Conservation (phyloP, 2,888 invertebrate genomes). For the Anoplius nigerrimus region DNA sequence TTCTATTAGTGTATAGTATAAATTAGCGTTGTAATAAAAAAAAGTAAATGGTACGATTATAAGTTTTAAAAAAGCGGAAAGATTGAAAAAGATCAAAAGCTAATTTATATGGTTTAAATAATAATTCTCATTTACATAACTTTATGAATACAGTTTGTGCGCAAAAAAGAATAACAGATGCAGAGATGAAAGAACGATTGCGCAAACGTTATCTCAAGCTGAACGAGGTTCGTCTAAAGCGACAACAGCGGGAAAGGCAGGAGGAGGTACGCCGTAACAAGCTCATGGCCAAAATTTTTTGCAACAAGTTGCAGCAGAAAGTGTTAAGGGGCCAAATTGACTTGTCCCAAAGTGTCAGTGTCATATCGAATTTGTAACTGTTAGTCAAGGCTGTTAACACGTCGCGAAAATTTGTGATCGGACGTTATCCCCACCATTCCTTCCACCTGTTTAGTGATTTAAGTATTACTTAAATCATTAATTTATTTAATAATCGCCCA, state of each 20-base stretch:
- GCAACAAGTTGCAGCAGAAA: conserved; percentile 84
- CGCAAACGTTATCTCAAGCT: conserved; percentile 81
- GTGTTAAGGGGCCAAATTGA: conserved; percentile 81
- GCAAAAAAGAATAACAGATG: conserved; percentile 76
- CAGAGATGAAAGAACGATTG: conserved; percentile 80
- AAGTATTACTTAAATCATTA: not conserved
- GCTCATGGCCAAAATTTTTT: conserved; percentile 85
- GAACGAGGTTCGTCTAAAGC: conserved; percentile 83
- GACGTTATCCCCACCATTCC: no score
- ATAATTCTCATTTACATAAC: not conserved
- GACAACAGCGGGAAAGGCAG: conserved; percentile 77
- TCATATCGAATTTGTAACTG: conserved; percentile 75
- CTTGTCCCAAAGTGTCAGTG: conserved; percentile 80
- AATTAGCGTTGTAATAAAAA: no score
- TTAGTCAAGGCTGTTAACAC: not conserved
- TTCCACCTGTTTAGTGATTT: not conserved
- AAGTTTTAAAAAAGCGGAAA: no score
- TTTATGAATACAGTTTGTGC: conserved; percentile 50
- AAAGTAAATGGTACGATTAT: no score
- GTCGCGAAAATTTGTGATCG: no score
- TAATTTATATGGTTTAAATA: conserved; percentile 3
- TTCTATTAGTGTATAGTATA: no score
- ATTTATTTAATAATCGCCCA: not conserved
- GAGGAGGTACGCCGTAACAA: conserved; percentile 82
- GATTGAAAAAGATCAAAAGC: conserved; percentile 1